Evolutionary conservation across 1,140 invertebrate species (phyloP), one percentile per base, ranked within the genome.

Genomic region (Micrasema minimum): DNA sequence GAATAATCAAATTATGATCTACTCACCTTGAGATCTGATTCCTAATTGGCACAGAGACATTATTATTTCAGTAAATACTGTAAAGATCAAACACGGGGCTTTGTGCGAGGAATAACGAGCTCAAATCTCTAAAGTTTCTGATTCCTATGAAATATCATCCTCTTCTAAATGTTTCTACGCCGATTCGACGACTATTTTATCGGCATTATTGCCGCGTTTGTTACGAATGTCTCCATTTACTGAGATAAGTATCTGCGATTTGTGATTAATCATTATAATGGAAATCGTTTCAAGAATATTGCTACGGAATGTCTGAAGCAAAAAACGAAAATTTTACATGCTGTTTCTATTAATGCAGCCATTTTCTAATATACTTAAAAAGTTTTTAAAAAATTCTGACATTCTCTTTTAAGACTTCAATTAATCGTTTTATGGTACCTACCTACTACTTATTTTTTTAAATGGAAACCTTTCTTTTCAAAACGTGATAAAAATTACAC

Each of bases 211-310:
- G 37, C 37, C 18, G 16, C 37, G 9, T 22, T 59, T 59, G 37
- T 59, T 59, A 41, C 35, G 16, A 41, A 38, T 41, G 16, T 59
- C 55, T 41, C 35, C 55, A 41, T 59, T 38, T 20, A 12, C 14
- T 18, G 18, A 43, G 55, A 59, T 59, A 59, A 43, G 37, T 59
- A 59, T 59, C 55, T 22, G 1, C 20, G 55, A 59, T 59, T 59
- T 41, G 37, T 41, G 35, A 22, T 59, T 59, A 43, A 59, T 59
- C 55, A 59, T 38, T 41, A 16, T 59, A 59, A 59, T 59, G 55
- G 55, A 23, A 59, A 41, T 11, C 22, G 18, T 41, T 31, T 59
- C 55, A 20, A 59, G 55, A 9, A 59, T 41, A 59, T 59, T 31
- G 55, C 55, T 59, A 31, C 16, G 37, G 37, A 59, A 35, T 55